phyloP scores from a whole-genome alignment of 2,113 vertebrate genomes.

The Stigmatopora nigra region DNA sequence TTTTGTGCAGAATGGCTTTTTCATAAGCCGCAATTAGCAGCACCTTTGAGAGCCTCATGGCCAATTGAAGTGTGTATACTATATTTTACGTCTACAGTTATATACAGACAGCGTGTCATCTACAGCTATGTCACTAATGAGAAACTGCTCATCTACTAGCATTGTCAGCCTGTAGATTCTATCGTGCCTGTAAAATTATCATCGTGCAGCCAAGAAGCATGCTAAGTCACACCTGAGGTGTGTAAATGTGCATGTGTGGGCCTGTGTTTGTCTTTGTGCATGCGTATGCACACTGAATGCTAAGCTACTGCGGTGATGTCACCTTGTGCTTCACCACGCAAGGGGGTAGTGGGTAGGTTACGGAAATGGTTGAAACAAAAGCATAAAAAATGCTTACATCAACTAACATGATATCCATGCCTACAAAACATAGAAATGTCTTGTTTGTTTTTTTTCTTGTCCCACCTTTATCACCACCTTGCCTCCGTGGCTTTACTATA shows the following conservation, averaged over 20 bases:
- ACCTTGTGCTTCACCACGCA: conserved; percentile 55
- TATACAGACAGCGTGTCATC: not conserved
- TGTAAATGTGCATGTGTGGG: conserved; percentile 13
- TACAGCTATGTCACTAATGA: not conserved
- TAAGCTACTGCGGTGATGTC: conserved; percentile 65
- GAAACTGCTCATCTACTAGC: not conserved
- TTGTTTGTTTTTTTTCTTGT: conserved; percentile 3
- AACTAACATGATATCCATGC: not conserved
- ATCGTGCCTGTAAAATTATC: conserved; percentile 39
- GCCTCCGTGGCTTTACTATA: conserved; percentile 47
- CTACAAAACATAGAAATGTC: conserved; percentile 6
- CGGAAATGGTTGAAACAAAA: conserved; percentile 46
- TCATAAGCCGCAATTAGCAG: not conserved
- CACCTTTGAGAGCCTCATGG: not conserved
- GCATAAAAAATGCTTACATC: conserved; percentile 18
- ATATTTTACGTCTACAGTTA: not conserved
- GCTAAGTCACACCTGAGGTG: conserved; percentile 34
- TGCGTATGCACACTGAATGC: conserved; percentile 57
- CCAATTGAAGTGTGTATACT: not conserved
- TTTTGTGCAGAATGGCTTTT: not conserved
- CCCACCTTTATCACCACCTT: conserved; percentile 25
- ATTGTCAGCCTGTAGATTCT: not conserved
- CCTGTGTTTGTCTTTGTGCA: conserved; percentile 39
- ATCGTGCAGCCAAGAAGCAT: conserved; percentile 55
- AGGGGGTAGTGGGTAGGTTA: conserved; percentile 16